Base-by-base conservation (phyloP, 2,113 vertebrate species). In the Girardinichthys multiradiatus region DNA sequence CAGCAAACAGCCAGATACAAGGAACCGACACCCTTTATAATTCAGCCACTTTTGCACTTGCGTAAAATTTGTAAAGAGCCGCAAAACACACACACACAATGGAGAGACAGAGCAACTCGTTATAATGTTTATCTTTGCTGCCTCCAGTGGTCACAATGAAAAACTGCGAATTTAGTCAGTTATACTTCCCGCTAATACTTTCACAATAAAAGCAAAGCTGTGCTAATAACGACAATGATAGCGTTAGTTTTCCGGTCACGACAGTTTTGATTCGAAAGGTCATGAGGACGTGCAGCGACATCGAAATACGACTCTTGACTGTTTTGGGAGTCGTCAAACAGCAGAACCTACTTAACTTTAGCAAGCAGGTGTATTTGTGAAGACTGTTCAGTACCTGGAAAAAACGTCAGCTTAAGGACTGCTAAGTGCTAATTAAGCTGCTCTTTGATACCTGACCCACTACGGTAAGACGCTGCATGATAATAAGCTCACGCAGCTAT, bases 121-220 rank as follows among this genome's bases (percentile, higher is more conserved):
- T n/a, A 45, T 14, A 33, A 1, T 24, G 13, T 33, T 62, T n/a
- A 2, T 42, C 28, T 26, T 12, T 64, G 26, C 58, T 48, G 66
- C 31, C 70, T 51, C 70, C 1, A 11, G 66, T 74, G 84, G 66
- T 11, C 24, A 68, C 1, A 28, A 6, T 4, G 2, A 0, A 0
- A 1, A 74, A 68, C 33, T 72, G 39, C 74, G 71, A 37, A 54
- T 26, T 12, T 12, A 4, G 17, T 76, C 15, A 54, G 1, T 37
- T 13, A 0, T 8, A 35, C n/a, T 75, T 87, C 87, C 87, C 30
- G 59, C 27, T 0, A 0, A 0, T 10, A 2, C 29, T 51, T 86
- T 89, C 64, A 48, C 61, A 77, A 68, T 74, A 79, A 75, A 71
- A 59, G 19, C 9, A n/a, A 24, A 31, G 4, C 0, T 4, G 4